Evolutionary conservation across 2,113 vertebrate species (phyloP), one percentile per base, ranked within the genome.

Genomic region (Brachionichthys hirsutus): DNA sequence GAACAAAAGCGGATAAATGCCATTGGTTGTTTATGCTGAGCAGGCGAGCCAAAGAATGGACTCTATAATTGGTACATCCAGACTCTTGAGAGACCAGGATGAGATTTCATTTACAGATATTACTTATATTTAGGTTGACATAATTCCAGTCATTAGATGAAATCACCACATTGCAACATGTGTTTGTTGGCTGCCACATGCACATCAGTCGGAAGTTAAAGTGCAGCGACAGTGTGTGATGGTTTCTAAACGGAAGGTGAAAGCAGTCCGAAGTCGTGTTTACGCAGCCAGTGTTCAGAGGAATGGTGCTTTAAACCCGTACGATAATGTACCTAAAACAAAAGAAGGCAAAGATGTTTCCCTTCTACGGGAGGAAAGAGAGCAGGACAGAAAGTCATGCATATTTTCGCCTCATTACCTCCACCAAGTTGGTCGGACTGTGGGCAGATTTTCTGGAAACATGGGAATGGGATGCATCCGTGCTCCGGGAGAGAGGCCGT

Each of bases 41-140:
- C 24, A 42, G 11, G 20, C 18, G 30, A 67, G 47, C 18, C 19
- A 49, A 56, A 40, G 46, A 40, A 22, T 11, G 8, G 42, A 70
- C 30, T 41, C 30, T 52, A 8, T 64, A 57, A 73, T 62, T 54
- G 51, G 3, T 38, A 40, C 9, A 16, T 68, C 40, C 52, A 60
- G 24, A 56, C 52, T 49, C 34, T 42, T 13, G 43, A 60, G 35
- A 54, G 38, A 24, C 42, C 44, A 38, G 9, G 43, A 45, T 35
- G 15, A 12, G 14, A 53, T 42, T 15, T 42, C 41, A 62, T 68
- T 68, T 54, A 16, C 52, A 20, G 20, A 56, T 47, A 47, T 59
- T 10, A 4, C 34, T 60, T 76, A 22, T 56, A 73, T 54, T 57
- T 70, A 62, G 48, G 38, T 6, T 5, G 2, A 3, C 22, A 17